These are phyloP conservation scores for Platyscapa corneri DNA, from an alignment of 1,140 invertebrate species.

Conservation along the genomic window DNA sequence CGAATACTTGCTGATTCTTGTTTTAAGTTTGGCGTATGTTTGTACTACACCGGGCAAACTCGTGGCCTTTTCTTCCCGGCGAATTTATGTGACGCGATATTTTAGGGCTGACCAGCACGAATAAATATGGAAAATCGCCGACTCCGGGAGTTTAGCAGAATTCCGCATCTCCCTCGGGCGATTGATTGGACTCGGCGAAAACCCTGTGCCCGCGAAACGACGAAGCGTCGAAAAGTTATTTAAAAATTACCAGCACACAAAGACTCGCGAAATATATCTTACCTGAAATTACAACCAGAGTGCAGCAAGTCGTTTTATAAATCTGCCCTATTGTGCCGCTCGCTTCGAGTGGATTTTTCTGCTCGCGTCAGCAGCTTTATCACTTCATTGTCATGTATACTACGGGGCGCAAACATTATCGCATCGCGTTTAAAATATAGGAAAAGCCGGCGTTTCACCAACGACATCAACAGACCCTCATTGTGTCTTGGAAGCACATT, in stretches of 20 bases:
- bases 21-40: neutral
- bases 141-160: neutral
- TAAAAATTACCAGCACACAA: neutral
- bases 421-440: neutral
- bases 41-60: neutral
- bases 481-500: neutral
- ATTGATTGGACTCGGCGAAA: neutral
- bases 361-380: neutral
- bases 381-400: neutral
- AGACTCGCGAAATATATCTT: neutral
- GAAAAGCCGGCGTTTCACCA: neutral
- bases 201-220: no score
- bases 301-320: neutral
- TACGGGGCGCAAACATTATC: neutral
- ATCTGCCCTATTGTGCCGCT: neutral
- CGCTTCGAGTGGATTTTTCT: neutral
- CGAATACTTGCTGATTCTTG: neutral
- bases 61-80: neutral
- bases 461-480: neutral
- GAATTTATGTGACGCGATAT: neutral
- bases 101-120: neutral
- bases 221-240: neutral
- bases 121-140: neutral
- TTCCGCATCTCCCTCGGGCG: neutral
- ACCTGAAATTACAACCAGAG: neutral